These are phyloP conservation scores for Bellardia bayeri DNA, from an alignment of 2,888 invertebrate genomes.

Conservation along the genomic window DNA sequence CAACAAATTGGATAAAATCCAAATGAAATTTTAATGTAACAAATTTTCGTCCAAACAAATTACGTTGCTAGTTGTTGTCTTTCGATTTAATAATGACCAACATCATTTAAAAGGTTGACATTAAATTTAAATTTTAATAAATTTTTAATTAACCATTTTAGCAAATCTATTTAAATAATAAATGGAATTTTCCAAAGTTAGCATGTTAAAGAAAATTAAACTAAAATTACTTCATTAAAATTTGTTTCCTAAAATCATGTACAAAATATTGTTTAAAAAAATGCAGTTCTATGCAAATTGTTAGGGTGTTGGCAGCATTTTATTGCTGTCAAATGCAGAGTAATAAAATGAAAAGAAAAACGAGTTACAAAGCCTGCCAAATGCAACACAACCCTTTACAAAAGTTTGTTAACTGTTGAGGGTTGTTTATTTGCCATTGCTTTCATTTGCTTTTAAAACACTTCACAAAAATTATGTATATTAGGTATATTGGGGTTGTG, in stretches of 20 bases:
- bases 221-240: background rate
- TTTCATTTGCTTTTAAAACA: too few species aligned
- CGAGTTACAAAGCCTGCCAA: too few species aligned
- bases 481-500: too few species aligned
- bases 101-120: constrained; percentile 66
- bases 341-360: too few species aligned
- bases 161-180: background rate
- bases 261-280: too few species aligned
- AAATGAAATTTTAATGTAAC: constrained; percentile 64
- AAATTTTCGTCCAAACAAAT: constrained; percentile 50
- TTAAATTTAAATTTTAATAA: constrained; percentile 58
- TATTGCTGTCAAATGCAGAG: too few species aligned
- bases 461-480: too few species aligned
- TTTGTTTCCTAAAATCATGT: background rate
- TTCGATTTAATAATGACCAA: constrained; percentile 47
- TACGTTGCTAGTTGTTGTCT: constrained; percentile 20
- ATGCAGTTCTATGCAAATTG: too few species aligned
- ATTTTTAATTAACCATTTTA: constrained; percentile 56
- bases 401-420: too few species aligned
- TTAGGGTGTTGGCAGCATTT: too few species aligned
- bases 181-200: background rate
- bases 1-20: constrained; percentile 60
- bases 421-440: too few species aligned
- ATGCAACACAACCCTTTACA: too few species aligned
- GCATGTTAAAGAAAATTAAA: background rate